Conservation (phyloP, 1,140 invertebrate species). For the Microplitis mediator region DNA sequence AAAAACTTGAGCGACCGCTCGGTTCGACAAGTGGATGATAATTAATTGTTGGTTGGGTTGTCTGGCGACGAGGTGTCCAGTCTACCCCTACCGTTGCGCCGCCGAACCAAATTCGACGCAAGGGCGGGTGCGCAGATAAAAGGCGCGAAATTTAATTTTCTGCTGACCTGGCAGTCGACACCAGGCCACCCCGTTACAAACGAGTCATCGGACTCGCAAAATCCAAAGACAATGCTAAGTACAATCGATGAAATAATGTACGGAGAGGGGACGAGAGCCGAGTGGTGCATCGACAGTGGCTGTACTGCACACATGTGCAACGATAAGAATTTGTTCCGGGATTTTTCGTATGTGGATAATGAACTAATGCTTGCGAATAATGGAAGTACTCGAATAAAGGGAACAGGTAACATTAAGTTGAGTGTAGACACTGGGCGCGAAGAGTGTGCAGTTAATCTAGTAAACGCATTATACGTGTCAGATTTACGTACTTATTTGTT, state of each 20-base stretch:
- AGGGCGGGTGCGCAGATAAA: too few relatives aligned
- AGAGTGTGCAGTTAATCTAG: too few relatives aligned
- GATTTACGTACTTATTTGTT: constrained; percentile 33
- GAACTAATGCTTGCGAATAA: constrained; percentile 25
- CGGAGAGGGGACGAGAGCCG: neutral
- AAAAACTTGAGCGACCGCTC: too few relatives aligned
- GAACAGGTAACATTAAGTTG: constrained; percentile 25
- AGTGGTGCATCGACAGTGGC: constrained; percentile 32
- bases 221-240: constrained; percentile 11
- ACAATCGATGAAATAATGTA: constrained; percentile 17
- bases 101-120: too few relatives aligned
- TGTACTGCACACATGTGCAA: constrained; percentile 27
- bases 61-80: too few relatives aligned
- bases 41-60: too few relatives aligned
- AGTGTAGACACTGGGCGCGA: neutral
- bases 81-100: too few relatives aligned
- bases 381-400: constrained; percentile 10
- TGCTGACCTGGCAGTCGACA: too few relatives aligned
- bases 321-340: constrained; percentile 18
- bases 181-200: too few relatives aligned
- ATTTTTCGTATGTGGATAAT: constrained; percentile 11
- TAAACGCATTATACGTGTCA: constrained; percentile 27
- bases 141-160: too few relatives aligned
- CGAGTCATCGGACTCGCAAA: too few relatives aligned
- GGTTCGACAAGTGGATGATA: too few relatives aligned